Conservation (phyloP, 2,888 invertebrate species). For the Stomorhina lunata region DNA sequence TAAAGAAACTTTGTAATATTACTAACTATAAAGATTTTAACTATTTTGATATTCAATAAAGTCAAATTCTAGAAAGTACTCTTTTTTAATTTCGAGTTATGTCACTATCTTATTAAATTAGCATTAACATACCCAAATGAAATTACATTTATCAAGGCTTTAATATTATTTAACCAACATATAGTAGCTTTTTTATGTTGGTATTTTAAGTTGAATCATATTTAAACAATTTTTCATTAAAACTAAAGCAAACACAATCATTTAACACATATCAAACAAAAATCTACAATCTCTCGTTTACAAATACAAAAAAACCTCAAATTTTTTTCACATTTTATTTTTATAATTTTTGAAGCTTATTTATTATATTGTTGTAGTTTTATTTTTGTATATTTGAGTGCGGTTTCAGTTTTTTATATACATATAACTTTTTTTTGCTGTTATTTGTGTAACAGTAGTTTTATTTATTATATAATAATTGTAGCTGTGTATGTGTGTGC, state of each 20-base stretch:
- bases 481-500: neutral
- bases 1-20: too few relatives aligned
- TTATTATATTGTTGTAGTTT: neutral
- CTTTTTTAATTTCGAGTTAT: too few relatives aligned
- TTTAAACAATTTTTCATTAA: slow-evolving; percentile 38
- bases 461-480: neutral
- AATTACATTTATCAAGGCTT: neutral
- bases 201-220: slow-evolving; percentile 26
- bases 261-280: slow-evolving; percentile 2
- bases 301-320: too few relatives aligned
- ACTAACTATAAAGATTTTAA: too few relatives aligned
- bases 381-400: neutral
- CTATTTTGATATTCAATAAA: too few relatives aligned
- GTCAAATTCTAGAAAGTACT: too few relatives aligned
- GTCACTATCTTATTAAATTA: too few relatives aligned
- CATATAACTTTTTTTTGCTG: too few relatives aligned
- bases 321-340: neutral
- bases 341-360: neutral
- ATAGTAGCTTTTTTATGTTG: neutral
- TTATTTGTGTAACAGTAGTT: neutral
- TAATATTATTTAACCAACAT: slow-evolving; percentile 2
- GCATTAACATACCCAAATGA: too few relatives aligned
- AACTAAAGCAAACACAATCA: slow-evolving; percentile 21
- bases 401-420: neutral
- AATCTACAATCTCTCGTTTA: slow-evolving; percentile 7